These are phyloP conservation scores for Cerastoderma edule DNA, from an alignment of 2,888 invertebrate species.

Conservation along the genomic window DNA sequence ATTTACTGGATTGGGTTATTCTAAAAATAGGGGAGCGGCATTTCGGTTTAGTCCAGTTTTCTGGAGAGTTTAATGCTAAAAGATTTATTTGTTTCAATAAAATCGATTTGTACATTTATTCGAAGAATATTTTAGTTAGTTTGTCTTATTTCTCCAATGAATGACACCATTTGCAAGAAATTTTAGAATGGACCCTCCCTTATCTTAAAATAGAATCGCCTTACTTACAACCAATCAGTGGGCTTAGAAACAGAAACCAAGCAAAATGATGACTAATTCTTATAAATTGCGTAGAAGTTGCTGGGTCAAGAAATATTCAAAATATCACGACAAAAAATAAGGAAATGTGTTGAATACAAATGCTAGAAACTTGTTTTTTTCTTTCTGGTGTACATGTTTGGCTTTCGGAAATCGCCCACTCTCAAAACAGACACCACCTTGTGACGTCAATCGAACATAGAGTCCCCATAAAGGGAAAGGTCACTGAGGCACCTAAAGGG, in stretches of 20 bases:
- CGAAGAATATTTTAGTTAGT: too few species aligned
- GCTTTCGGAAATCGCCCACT: constrained; percentile 10
- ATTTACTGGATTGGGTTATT: not conserved
- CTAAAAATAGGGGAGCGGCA: not conserved
- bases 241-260: constrained; percentile 8
- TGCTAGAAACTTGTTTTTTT: too few species aligned
- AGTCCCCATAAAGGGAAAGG: not conserved
- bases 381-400: too few species aligned
- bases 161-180: too few species aligned
- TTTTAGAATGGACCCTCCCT: not conserved
- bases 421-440: constrained; percentile 12
- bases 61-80: not conserved
- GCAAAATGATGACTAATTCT: constrained; percentile 29
- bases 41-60: not conserved
- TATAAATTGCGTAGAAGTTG: constrained; percentile 11
- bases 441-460: constrained; percentile 12
- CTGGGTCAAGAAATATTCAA: not conserved
- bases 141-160: too few species aligned
- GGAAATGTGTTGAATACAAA: too few species aligned
- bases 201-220: constrained; percentile 9
- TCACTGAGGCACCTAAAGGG: too few species aligned
- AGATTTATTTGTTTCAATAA: too few species aligned
- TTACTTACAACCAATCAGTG: constrained; percentile 21
- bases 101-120: too few species aligned
- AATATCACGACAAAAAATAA: too few species aligned